Evolutionary conservation across 1,140 invertebrate genomes (phyloP).

Genomic region (Ostrea edulis): DNA sequence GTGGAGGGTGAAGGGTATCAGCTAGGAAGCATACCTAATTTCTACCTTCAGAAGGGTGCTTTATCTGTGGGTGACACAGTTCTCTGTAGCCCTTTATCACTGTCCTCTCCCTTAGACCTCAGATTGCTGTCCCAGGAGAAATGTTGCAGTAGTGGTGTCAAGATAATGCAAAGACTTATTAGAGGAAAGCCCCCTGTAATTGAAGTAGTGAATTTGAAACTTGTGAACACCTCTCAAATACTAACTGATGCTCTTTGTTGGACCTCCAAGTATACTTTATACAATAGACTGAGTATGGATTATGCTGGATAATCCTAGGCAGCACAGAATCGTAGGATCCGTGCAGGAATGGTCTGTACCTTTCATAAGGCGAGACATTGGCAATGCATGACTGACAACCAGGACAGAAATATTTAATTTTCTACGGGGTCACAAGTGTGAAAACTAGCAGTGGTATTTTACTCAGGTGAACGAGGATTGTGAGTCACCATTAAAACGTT

Average conservation of each 20-base stretch:
- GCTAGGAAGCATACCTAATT: not conserved
- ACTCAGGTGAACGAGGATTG: constrained; percentile 30
- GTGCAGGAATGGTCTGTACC: not conserved
- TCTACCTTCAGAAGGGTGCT: not conserved
- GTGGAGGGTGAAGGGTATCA: constrained; percentile 25
- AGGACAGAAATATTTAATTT: constrained; percentile 34
- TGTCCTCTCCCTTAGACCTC: not conserved
- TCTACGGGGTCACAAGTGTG: constrained; percentile 26
- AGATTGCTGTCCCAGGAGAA: not conserved
- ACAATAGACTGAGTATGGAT: not conserved
- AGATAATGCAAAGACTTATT: not conserved
- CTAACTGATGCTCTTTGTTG: not conserved
- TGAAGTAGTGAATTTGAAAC: not conserved
- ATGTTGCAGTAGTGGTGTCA: not conserved
- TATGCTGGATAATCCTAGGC: constrained; percentile 2
- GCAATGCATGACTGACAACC: constrained; percentile 31
- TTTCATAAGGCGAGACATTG: not conserved
- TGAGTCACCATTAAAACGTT: constrained; percentile 36
- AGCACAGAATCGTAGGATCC: not conserved
- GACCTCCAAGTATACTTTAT: not conserved
- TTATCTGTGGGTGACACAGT: not conserved
- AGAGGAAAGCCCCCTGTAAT: not conserved
- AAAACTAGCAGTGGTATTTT: constrained; percentile 33
- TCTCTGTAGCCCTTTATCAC: not conserved
- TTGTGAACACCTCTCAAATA: constrained; percentile 1